These are phyloP conservation scores for Setipinna tenuifilis DNA, from an alignment of 2,797 vertebrate species.

Conservation along the genomic window DNA sequence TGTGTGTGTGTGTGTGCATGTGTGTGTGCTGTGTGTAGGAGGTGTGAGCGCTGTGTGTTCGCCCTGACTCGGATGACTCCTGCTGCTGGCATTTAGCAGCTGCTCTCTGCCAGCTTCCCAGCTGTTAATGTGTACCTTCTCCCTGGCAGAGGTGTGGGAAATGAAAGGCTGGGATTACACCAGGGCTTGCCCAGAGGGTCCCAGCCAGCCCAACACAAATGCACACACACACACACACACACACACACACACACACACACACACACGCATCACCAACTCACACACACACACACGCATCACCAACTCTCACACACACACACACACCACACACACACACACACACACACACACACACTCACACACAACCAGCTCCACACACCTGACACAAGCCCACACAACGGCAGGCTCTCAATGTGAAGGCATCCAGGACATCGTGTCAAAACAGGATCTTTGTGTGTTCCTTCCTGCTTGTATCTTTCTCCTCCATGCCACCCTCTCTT, in stretches of 20 bases:
- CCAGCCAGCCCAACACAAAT: not conserved
- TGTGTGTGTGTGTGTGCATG: not conserved
- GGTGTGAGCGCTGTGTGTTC: too few species aligned
- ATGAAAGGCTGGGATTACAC: slow-evolving; percentile 54
- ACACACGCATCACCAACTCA: not conserved
- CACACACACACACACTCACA: slow-evolving; percentile 4
- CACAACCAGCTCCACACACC: not conserved
- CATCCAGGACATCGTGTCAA: not conserved
- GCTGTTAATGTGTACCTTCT: slow-evolving; percentile 61
- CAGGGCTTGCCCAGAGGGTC: slow-evolving; percentile 46
- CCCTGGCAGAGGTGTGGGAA: slow-evolving; percentile 52
- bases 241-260: not conserved
- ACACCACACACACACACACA: slow-evolving; percentile 12
- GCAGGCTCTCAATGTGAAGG: not conserved
- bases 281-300: too few species aligned
- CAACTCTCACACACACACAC: not conserved
- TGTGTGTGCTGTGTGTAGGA: slow-evolving; percentile 25
- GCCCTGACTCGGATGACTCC: slow-evolving; percentile 44
- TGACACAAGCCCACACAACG: not conserved
- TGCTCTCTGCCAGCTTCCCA: slow-evolving; percentile 64
- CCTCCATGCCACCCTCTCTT: not conserved
- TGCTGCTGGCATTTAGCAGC: slow-evolving; percentile 60
- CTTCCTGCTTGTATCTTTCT: not conserved
- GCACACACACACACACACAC: not conserved
- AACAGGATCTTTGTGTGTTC: not conserved